Evolutionary conservation across 30 jellyfish, hydroid and myxozoan species (phyloP).

Genomic region (Pelagia noctiluca): DNA sequence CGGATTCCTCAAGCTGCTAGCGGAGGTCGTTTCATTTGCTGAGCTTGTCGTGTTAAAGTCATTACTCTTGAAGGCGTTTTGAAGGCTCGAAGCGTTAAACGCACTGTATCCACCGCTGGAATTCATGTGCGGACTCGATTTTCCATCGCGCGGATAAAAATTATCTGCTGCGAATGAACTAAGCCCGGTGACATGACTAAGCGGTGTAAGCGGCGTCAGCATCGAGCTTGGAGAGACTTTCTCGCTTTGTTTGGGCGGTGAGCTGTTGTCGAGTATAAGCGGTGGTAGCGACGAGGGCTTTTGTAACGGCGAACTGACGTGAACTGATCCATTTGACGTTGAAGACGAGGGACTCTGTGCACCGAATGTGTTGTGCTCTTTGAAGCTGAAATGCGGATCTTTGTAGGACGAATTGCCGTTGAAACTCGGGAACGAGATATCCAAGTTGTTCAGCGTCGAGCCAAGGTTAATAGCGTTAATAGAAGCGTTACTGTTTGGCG

Average conservation of each 20-base stretch:
- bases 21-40: slow-evolving; percentile 44
- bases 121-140: slow-evolving; percentile 82
- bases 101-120: slow-evolving; percentile 59
- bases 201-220: slow-evolving; percentile 97
- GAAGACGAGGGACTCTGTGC: slow-evolving; percentile 73
- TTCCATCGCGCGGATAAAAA: slow-evolving; percentile 77
- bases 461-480: slow-evolving; percentile 58
- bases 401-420: slow-evolving; percentile 60
- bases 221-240: slow-evolving; percentile 95
- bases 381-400: slow-evolving; percentile 69
- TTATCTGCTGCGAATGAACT: slow-evolving; percentile 88
- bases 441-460: slow-evolving; percentile 59
- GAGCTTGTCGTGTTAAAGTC: slow-evolving; percentile 55
- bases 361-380: slow-evolving; percentile 69
- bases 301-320: slow-evolving; percentile 63
- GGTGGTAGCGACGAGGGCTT: slow-evolving; percentile 91
- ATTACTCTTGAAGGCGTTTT: slow-evolving; percentile 56
- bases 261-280: slow-evolving; percentile 71
- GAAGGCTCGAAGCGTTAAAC: slow-evolving; percentile 24
- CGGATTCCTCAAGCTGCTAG: slow-evolving; percentile 67
- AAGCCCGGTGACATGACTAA: slow-evolving; percentile 88
- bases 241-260: slow-evolving; percentile 88
- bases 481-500: slow-evolving; percentile 43
- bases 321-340: slow-evolving; percentile 42
- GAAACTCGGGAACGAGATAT: slow-evolving; percentile 71